phyloP scores from a whole-genome alignment of 2,888 invertebrate genomes.

The Meganola albula region DNA sequence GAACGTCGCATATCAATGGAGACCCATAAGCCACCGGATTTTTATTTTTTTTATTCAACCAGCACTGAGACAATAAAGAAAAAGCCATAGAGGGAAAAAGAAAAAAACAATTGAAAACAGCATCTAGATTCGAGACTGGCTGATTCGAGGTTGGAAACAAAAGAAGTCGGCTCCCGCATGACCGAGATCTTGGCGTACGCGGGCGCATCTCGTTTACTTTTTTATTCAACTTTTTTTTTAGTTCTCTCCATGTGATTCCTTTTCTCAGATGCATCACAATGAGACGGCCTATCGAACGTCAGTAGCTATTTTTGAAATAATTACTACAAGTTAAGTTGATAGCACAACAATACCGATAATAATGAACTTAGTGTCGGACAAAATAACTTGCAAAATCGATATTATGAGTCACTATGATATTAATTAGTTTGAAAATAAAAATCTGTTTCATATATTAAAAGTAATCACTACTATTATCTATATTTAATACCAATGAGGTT shows the following conservation, averaged over 20 bases:
- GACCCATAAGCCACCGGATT: constrained; percentile 76
- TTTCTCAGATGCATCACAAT: constrained; percentile 72
- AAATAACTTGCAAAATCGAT: too few species aligned
- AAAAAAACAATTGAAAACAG: constrained; percentile 62
- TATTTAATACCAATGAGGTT: constrained; percentile 43
- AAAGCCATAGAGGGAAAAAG: constrained; percentile 60
- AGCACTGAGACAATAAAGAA: constrained; percentile 75
- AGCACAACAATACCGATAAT: constrained; percentile 11
- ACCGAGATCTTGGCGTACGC: constrained; percentile 75
- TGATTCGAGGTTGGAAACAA: constrained; percentile 75
- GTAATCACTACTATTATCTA: constrained; percentile 45
- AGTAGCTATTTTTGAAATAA: constrained; percentile 64
- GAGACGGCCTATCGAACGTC: constrained; percentile 67
- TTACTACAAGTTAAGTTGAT: constrained; percentile 38
- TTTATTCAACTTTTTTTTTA: constrained; percentile 52
- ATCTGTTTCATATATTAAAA: too few species aligned
- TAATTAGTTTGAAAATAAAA: not conserved
- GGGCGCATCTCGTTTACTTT: constrained; percentile 62
- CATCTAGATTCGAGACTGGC: constrained; percentile 77
- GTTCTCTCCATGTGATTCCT: constrained; percentile 69
- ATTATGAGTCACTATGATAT: too few species aligned
- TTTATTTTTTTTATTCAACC: constrained; percentile 61
- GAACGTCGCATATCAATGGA: constrained; percentile 77
- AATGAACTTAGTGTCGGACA: too few species aligned
- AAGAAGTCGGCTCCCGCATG: constrained; percentile 73